These are phyloP conservation scores for Cephus pulcher DNA, from an alignment of 2,888 invertebrate genomes.

Conservation along the genomic window DNA sequence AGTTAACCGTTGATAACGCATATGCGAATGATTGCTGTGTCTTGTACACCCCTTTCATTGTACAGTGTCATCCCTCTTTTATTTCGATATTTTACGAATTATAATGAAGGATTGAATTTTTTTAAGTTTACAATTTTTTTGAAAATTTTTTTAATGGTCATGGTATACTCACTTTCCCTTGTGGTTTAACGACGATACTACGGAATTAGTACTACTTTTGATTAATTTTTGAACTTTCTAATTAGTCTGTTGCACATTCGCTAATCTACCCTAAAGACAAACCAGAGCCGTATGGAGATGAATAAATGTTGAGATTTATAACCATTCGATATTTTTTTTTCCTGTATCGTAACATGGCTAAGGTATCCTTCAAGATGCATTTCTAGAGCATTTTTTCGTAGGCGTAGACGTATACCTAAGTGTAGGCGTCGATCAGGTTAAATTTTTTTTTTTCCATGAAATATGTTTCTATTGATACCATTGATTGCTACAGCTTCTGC, in stretches of 20 bases:
- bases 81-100: too few relatives aligned
- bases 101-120: too few relatives aligned
- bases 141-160: background rate
- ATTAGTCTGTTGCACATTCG: background rate
- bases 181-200: background rate
- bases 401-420: background rate
- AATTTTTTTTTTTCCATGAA: background rate
- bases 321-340: too few relatives aligned
- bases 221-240: background rate
- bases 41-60: too few relatives aligned
- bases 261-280: too few relatives aligned
- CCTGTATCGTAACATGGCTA: too few relatives aligned
- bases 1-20: too few relatives aligned
- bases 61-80: too few relatives aligned
- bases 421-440: background rate
- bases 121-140: background rate
- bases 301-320: too few relatives aligned
- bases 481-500: background rate
- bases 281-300: too few relatives aligned
- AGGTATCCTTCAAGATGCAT: background rate
- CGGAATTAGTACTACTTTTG: background rate
- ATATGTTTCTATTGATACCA: background rate
- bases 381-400: background rate
- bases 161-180: background rate
- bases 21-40: too few relatives aligned